Base-by-base conservation (phyloP, 2,797 vertebrate genomes). In the Botia kubotai region DNA sequence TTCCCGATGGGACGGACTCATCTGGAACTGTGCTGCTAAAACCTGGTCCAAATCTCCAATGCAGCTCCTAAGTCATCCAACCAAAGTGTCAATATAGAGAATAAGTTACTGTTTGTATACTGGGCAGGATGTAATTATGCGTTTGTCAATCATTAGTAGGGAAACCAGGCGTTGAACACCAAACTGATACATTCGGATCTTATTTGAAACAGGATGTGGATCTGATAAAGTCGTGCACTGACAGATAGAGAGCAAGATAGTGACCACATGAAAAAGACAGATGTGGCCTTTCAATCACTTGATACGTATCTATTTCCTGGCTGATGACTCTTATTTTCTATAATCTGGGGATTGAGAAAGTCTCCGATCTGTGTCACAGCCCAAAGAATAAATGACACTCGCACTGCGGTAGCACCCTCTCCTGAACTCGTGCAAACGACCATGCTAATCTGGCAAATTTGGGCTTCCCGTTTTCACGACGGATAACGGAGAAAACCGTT, bases 1-100 rank as follows among this genome's bases (percentile, higher is more conserved):
- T 94, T 93, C 92, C 93, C 93, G 87, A 79, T 90, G 91, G 93
- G 89, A 87, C 84, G 91, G 87, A 87, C 88, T 88, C 81, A 82
- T 91, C 81, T 86, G 90, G 92, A 91, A 86, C 87, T 83, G 84
- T 88, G 86, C 89, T 89, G 88, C 87, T 81, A 70, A 89, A 79
- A 50, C 13, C 50, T 58, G 87, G 88, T 91, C 89, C 83, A 75
- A 87, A 85, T 86, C 88, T 87, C 48, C 23, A 29, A 75, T 77
- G 75, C 75, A 72, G 33, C 62, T 58, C 58, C 48, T n/a, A 63
- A 65, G 72, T 33, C 33, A 39, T 43, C 33, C 62, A 65, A 65
- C 57, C 68, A 79, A 62, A 72, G 68, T 65, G 55, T 55, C 48
- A 39, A 16, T 19, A 39, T 48, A 72, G 19, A 72, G 19, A 65